These are phyloP conservation scores for Dermatophagoides farinae DNA, from an alignment of 1,140 invertebrate species.

Conservation along the genomic window DNA sequence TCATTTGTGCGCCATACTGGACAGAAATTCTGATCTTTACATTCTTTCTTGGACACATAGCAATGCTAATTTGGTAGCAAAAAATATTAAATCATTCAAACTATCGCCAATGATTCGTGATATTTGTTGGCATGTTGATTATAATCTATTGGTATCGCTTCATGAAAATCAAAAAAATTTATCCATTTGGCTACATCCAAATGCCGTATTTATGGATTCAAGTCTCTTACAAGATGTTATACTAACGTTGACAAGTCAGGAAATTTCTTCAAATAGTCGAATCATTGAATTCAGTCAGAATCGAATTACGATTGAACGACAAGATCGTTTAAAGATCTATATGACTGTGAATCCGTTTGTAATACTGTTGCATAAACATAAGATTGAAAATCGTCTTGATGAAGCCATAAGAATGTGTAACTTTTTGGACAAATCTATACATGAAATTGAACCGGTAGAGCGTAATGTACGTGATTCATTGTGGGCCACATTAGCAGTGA, in stretches of 20 bases:
- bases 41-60: neutral
- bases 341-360: conserved; percentile 43
- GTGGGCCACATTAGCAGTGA: conserved; percentile 71
- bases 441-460: conserved; percentile 27
- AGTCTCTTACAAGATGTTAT: conserved; percentile 42
- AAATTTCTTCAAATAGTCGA: conserved; percentile 34
- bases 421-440: conserved; percentile 34
- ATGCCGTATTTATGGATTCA: conserved; percentile 47
- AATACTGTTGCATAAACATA: conserved; percentile 39
- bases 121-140: conserved; percentile 55
- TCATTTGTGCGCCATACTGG: conserved; percentile 52
- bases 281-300: conserved; percentile 56
- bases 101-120: conserved; percentile 54
- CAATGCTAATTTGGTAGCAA: conserved; percentile 34
- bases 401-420: conserved; percentile 54
- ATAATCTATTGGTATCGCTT: conserved; percentile 61
- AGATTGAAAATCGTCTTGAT: conserved; percentile 41
- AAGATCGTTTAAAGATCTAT: conserved; percentile 43
- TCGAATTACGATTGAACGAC: conserved; percentile 45
- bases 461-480: conserved; percentile 44
- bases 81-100: conserved; percentile 43
- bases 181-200: conserved; percentile 67
- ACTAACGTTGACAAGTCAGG: conserved; percentile 42
- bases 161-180: conserved; percentile 45
- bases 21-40: conserved; percentile 57